Evolutionary conservation across 2,797 vertebrate genomes (phyloP).

Genomic region (Spinibarbus caldwelli): DNA sequence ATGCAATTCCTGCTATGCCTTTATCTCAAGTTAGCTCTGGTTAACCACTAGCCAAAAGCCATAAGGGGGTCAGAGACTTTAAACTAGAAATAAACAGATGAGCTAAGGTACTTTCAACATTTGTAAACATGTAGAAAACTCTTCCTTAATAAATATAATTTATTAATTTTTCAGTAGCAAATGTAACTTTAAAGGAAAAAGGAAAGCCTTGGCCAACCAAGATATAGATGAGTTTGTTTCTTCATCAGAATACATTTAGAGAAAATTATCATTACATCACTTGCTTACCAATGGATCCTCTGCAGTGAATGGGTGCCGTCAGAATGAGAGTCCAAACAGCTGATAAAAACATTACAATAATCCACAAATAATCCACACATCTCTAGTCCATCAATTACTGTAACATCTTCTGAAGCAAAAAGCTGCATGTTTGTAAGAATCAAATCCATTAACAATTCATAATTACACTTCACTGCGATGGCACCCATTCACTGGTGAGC

Average conservation of each 20-base stretch:
- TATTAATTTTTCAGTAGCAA: neutral
- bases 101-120: neutral
- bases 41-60: constrained; percentile 42
- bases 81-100: constrained; percentile 18
- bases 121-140: neutral
- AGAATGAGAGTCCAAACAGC: too few relatives aligned
- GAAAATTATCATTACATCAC: neutral
- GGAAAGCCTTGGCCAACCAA: neutral
- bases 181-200: constrained; percentile 1
- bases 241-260: neutral
- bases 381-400: too few relatives aligned
- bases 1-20: constrained; percentile 50
- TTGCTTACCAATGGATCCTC: neutral
- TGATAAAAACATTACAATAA: too few relatives aligned
- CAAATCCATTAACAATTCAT: too few relatives aligned
- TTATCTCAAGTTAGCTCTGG: constrained; percentile 57
- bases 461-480: too few relatives aligned
- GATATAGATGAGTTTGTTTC: neutral
- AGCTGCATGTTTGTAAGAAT: too few relatives aligned
- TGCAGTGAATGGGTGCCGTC: too few relatives aligned
- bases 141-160: neutral
- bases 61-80: constrained; percentile 42
- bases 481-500: too few relatives aligned
- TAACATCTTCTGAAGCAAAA: too few relatives aligned
- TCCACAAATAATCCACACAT: too few relatives aligned